Conservation (phyloP, 2,888 invertebrate genomes). For the Dugesia japonica region DNA sequence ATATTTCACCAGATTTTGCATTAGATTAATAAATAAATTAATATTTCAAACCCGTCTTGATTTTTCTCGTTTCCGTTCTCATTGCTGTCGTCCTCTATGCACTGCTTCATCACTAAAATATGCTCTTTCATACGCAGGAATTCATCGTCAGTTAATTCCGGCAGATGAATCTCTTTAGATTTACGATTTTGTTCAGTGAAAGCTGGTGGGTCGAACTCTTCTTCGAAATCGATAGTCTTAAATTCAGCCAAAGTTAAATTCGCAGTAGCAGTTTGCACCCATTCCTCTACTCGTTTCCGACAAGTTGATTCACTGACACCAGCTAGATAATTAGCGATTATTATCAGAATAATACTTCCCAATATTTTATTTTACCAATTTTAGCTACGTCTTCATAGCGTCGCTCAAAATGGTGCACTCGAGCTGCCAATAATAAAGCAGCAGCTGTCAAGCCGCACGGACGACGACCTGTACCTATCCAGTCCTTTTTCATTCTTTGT, state of each 20-base stretch:
- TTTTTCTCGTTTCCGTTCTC: neutral
- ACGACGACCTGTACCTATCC: slow-evolving; percentile 80
- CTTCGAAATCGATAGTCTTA: slow-evolving; percentile 82
- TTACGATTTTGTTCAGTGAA: slow-evolving; percentile 56
- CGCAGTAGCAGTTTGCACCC: slow-evolving; percentile 87
- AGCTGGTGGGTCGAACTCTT: slow-evolving; percentile 84
- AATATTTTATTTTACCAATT: slow-evolving; percentile 52
- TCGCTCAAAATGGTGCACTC: slow-evolving; percentile 75
- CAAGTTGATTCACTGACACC: slow-evolving; percentile 32
- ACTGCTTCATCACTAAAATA: neutral
- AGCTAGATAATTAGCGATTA: neutral
- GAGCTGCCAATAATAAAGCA: slow-evolving; percentile 80
- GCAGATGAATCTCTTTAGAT: neutral
- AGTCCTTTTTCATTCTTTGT: slow-evolving; percentile 91
- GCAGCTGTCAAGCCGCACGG: slow-evolving; percentile 95
- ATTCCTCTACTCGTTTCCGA: slow-evolving; percentile 59
- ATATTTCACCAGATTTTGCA: too few species aligned
- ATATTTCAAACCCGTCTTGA: too few species aligned
- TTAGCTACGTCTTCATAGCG: slow-evolving; percentile 71
- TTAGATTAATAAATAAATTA: too few species aligned
- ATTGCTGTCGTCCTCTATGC: neutral
- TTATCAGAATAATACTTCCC: neutral
- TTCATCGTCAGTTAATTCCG: neutral
- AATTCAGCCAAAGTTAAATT: slow-evolving; percentile 85
- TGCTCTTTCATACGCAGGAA: neutral